phyloP scores from a whole-genome alignment of 2,888 invertebrate species.

The Drosophila picticornis region DNA sequence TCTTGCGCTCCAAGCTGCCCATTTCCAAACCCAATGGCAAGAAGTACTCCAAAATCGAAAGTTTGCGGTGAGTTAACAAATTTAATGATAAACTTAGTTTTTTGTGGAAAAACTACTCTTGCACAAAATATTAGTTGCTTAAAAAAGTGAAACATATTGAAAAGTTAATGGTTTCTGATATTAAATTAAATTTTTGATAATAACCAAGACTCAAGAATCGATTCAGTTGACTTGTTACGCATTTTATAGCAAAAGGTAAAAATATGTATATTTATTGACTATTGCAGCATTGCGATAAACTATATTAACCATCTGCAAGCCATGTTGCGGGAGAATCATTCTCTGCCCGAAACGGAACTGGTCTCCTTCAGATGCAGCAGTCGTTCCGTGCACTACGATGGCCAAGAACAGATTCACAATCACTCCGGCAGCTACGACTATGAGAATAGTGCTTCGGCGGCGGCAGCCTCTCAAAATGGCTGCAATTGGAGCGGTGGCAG shows the following conservation, averaged over 20 bases:
- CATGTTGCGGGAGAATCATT: conserved; percentile 69
- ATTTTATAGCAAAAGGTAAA: neutral
- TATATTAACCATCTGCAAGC: conserved; percentile 90
- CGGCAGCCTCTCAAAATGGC: conserved; percentile 63
- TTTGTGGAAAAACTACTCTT: neutral
- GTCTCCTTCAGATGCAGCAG: conserved; percentile 48
- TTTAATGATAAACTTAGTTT: too few species aligned
- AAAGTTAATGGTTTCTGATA: neutral
- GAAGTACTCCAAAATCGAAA: conserved; percentile 94
- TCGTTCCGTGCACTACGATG: conserved; percentile 40
- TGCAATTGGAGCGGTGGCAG: conserved; percentile 73
- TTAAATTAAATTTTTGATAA: neutral
- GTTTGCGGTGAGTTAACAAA: conserved; percentile 87
- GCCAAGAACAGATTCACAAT: conserved; percentile 33
- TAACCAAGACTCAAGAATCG: neutral
- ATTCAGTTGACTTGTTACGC: neutral
- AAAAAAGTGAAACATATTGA: neutral
- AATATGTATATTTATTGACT: neutral
- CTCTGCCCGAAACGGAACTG: conserved; percentile 53
- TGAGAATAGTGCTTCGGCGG: conserved; percentile 50
- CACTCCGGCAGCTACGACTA: conserved; percentile 41
- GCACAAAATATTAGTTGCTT: neutral
- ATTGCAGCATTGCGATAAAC: conserved; percentile 89
- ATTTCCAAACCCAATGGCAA: conserved; percentile 93
- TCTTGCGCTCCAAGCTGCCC: conserved; percentile 90